Evolutionary conservation across 2,113 vertebrate species (phyloP).

Genomic region (Neomonachus schauinslandi): DNA sequence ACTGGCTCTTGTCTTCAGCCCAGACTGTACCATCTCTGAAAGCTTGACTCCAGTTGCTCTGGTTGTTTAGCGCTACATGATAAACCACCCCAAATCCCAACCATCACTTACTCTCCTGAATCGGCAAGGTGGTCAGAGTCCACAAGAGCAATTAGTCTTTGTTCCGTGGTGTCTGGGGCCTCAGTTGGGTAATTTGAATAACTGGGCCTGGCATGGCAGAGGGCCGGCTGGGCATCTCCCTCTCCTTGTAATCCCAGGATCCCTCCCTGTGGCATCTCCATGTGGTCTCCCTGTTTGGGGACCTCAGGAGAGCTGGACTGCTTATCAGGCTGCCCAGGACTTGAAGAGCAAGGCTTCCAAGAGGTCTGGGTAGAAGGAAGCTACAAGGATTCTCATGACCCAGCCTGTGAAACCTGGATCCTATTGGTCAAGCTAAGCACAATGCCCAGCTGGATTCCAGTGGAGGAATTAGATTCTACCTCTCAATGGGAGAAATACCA

Average conservation of each 20-base stretch:
- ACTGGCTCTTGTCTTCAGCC: background rate
- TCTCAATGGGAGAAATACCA: background rate
- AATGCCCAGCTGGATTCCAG: background rate
- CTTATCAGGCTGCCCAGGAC: background rate
- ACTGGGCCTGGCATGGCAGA: background rate
- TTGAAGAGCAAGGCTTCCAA: background rate
- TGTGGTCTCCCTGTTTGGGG: background rate
- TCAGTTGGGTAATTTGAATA: background rate
- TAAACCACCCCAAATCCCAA: background rate
- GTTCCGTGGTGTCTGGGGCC: background rate
- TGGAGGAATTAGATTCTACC: background rate
- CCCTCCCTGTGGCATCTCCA: background rate
- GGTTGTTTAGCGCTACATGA: background rate
- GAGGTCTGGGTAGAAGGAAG: background rate
- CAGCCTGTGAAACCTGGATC: background rate
- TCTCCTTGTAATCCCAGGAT: background rate
- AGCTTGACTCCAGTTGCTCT: background rate
- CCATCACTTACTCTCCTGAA: background rate
- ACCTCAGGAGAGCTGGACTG: background rate
- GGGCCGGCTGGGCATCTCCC: background rate
- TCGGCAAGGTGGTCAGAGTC: background rate
- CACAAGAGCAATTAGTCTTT: background rate
- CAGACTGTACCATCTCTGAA: background rate
- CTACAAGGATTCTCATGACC: background rate
- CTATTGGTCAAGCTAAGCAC: background rate